These are phyloP conservation scores for Coptodon bakossiorum DNA, from an alignment of 2,113 vertebrate genomes.

Conservation along the genomic window DNA sequence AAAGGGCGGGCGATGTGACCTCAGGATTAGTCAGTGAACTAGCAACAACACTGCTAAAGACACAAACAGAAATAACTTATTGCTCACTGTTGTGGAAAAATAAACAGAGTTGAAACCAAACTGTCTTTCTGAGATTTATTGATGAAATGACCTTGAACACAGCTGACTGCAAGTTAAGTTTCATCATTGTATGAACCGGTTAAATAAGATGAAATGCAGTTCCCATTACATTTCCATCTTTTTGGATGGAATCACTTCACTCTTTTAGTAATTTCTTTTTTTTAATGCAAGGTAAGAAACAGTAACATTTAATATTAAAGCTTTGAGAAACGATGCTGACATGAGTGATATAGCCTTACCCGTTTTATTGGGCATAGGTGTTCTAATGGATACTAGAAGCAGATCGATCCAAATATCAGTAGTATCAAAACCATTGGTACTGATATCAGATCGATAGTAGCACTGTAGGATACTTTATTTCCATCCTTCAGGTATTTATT, in stretches of 20 bases:
- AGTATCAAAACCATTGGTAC: not conserved
- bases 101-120: not conserved
- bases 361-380: accelerated
- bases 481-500: not conserved
- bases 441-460: accelerated
- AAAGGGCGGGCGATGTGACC: not conserved
- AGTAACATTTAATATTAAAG: not conserved
- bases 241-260: not conserved
- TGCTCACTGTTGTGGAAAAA: not conserved
- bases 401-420: not conserved
- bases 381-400: not conserved
- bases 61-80: not conserved
- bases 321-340: not conserved
- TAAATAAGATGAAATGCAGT: not conserved
- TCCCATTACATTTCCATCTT: not conserved
- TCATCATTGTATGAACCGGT: accelerated
- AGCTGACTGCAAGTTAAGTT: accelerated
- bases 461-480: not conserved
- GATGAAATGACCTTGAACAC: not conserved
- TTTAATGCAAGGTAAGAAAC: not conserved
- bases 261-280: not conserved
- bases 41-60: not conserved
- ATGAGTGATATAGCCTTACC: not conserved
- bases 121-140: not conserved
- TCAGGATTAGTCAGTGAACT: not conserved